A percentile compares a stretch with the other conserved stretches of the same genome.
Evolutionary conservation across 35 echinoderm and acorn worm species (phyloP).

Genomic region (Anneissia japonica): DNA sequence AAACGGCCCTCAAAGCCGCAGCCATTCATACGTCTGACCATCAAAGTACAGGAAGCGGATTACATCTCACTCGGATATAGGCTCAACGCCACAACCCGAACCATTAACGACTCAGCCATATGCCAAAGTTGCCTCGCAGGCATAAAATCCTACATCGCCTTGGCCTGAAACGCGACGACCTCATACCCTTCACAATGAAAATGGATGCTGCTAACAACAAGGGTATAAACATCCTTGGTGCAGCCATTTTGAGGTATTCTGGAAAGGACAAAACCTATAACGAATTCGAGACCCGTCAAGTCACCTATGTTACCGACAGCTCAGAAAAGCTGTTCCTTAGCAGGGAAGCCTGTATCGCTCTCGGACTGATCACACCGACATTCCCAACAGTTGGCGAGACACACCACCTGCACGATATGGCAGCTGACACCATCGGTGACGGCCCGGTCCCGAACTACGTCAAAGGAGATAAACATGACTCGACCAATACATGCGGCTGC

Average conservation of each 20-base stretch:
- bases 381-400: conserved; percentile 14
- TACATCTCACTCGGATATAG: background rate
- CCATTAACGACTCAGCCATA: background rate
- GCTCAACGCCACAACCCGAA: background rate
- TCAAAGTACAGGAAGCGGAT: background rate
- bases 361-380: background rate
- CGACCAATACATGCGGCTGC: background rate
- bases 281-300: background rate
- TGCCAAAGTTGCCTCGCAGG: conserved; percentile 18
- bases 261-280: background rate
- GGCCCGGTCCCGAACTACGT: background rate
- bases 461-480: no score
- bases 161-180: background rate
- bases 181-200: conserved; percentile 1
- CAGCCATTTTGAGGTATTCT: background rate
- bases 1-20: conserved; percentile 13
- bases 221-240: conserved; percentile 15
- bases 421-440: background rate
- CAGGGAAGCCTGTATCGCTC: conserved; percentile 1
- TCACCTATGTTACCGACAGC: background rate
- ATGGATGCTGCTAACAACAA: conserved; percentile 23
- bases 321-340: background rate
- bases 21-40: background rate
- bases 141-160: background rate
- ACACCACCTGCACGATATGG: background rate